Base-by-base conservation (phyloP, 2,113 vertebrate species). In the Meriones unguiculatus region DNA sequence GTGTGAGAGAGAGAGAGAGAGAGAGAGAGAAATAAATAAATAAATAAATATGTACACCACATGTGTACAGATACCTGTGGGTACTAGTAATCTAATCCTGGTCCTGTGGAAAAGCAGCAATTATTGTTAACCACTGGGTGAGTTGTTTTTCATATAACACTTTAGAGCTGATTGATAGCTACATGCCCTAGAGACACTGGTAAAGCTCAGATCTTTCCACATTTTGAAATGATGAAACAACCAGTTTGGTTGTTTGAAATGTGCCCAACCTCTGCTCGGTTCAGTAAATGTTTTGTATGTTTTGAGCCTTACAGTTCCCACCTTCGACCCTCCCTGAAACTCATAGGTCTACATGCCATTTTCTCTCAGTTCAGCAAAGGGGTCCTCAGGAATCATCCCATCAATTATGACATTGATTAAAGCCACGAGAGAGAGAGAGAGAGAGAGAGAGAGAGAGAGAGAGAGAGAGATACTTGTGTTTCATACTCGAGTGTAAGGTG, bases 221-320 rank as follows among this genome's bases (percentile, higher is more conserved):
- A 7, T 72, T 20, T 59, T 75, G 84, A 54, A 89, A 64, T 15
- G 59, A 65, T 1, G 69, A 67, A 82, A 7, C 32, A 65, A n/a
- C 28, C 50, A 52, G 32, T 46, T 86, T 94, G 80, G 14, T 87
- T 95, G 46, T 95, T 86, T 86, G 30, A 75, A 59, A 93, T 1
- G 20, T 75, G 30, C 72, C 24, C 50, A 91, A 46, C 10, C n/a
- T 92, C 25, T 89, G 5, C 46, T 87, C 24, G 64, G 22, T 41
- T n/a, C 8, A 35, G 9, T 7, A 13, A 32, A 69, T 75, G 6
- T 86, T 59, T 65, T 41, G 46, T 54, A 1, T 80, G 38, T 67
- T 50, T 91, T 67, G 7, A 87, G 78, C 22, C 24, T 50, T 35
- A 6, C 50, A 57, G 54, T 89, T n/a, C 6, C 32, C 15, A 25